Conservation (phyloP, 2,888 invertebrate genomes). For the Ormyrus pomaceus region DNA sequence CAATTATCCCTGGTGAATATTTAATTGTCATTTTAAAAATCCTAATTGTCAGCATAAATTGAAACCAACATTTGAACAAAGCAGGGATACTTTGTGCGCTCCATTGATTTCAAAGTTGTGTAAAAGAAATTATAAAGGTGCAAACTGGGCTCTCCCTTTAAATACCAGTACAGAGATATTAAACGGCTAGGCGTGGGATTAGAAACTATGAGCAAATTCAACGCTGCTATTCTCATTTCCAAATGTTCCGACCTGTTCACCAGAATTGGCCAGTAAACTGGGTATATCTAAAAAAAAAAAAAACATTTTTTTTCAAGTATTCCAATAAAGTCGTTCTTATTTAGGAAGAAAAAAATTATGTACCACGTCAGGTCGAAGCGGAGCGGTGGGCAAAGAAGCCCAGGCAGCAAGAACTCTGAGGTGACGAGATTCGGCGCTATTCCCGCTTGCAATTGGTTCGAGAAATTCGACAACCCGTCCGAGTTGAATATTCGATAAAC, state of each 20-base stretch:
- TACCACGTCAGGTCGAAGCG: slow-evolving; percentile 77
- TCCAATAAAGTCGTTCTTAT: not conserved
- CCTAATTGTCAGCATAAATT: not conserved
- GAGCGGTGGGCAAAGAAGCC: slow-evolving; percentile 78
- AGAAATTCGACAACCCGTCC: slow-evolving; percentile 77
- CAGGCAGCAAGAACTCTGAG: slow-evolving; percentile 84
- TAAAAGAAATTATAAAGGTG: slow-evolving; percentile 85
- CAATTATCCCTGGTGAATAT: slow-evolving; percentile 13
- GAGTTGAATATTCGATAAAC: slow-evolving; percentile 81
- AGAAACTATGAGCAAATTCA: slow-evolving; percentile 81
- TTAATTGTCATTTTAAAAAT: not conserved
- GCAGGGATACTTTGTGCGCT: slow-evolving; percentile 82
- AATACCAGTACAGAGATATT: slow-evolving; percentile 83
- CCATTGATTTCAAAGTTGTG: slow-evolving; percentile 83
- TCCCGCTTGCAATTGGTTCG: slow-evolving; percentile 75
- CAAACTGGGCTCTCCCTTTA: slow-evolving; percentile 79
- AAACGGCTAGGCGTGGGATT: slow-evolving; percentile 82
- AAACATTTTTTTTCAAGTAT: not conserved
- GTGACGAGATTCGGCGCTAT: slow-evolving; percentile 76
- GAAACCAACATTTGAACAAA: slow-evolving; percentile 81
- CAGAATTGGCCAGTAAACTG: slow-evolving; percentile 83
- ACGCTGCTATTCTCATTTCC: slow-evolving; percentile 82
- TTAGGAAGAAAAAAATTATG: slow-evolving; percentile 5
- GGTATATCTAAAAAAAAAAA: slow-evolving; percentile 76
- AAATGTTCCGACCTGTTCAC: slow-evolving; percentile 82